A percentile compares a stretch with the other conserved stretches of the same genome.
phyloP scores from a whole-genome alignment of 2,797 vertebrate species.

The Cichlasoma orientale region DNA sequence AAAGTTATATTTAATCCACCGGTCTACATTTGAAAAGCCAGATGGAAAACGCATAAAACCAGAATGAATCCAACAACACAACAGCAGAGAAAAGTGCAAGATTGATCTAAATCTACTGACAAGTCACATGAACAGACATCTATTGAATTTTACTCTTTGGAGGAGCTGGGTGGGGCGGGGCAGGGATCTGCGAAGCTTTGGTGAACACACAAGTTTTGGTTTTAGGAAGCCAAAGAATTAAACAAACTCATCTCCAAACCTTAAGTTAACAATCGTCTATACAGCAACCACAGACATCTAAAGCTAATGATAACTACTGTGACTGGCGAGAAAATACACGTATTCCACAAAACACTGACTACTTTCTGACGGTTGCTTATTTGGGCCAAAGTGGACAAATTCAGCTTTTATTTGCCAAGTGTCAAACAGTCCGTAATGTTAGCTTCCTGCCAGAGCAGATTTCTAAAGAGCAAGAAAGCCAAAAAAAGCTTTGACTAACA shows the following conservation, averaged over 20 bases:
- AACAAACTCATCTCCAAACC: slow-evolving; percentile 20
- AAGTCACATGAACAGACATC: slow-evolving; percentile 21
- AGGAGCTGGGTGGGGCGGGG: background rate
- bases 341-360: slow-evolving; percentile 17
- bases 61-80: slow-evolving; percentile 16
- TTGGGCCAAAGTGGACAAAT: background rate
- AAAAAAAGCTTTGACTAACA: background rate
- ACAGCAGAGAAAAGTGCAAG: slow-evolving; percentile 34
- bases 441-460: background rate
- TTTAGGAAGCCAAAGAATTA: slow-evolving; percentile 36
- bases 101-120: slow-evolving; percentile 25
- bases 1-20: background rate
- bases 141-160: slow-evolving; percentile 37
- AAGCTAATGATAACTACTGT: slow-evolving; percentile 39
- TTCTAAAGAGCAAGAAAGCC: background rate
- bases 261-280: slow-evolving; percentile 15
- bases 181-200: slow-evolving; percentile 44
- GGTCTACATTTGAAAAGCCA: background rate
- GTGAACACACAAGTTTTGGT: slow-evolving; percentile 56
- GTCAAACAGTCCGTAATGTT: background rate
- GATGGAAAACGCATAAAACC: slow-evolving; percentile 7
- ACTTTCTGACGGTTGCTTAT: background rate
- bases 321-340: slow-evolving; percentile 16
- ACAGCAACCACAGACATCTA: slow-evolving; percentile 40
- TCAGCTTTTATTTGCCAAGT: too few relatives aligned